Evolutionary conservation across 2,113 vertebrate genomes (phyloP), one percentile per base, ranked within the genome.

Genomic region (Eolophus roseicapilla): DNA sequence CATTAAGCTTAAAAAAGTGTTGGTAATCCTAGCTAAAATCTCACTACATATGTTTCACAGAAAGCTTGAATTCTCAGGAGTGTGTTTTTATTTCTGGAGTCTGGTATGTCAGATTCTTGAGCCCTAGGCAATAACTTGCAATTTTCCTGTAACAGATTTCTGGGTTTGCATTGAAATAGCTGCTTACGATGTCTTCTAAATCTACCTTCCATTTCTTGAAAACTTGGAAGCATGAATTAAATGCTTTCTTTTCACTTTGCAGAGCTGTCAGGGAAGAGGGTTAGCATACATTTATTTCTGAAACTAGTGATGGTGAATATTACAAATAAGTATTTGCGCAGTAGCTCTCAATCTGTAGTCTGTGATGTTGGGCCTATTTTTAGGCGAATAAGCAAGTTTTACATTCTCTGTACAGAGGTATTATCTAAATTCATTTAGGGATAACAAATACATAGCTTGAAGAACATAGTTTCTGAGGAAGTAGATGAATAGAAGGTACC

Each of bases 121-220:
- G 79, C 84, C 90, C n/a, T 31, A 95, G 82, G 64, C 77, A 86
- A 41, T 63, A 93, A 77, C 28, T 78, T 86, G 65, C 76, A 88
- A 64, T 94, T 90, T 95, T 94, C 29, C 17, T 0, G 0, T 75
- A 90, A 88, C 31, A 91, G 20, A 69, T 82, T 93, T 91, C 64
- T 83, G 31, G 7, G 19, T 74, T 94, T 93, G 46, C 50, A 75
- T 7, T 77, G 64, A 92, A 96, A 90, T 64, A 76, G 39, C 73
- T 86, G 50, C 68, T 92, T 86, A 41, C 33, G 17, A 4, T 68
- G n/a, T 75, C 60, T 94, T 95, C 57, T 67, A 88, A 93, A 78
- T 52, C 82, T 52, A 37, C 57, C 10, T 65, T 68, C 35, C 24
- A 60, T 68, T 92, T 84, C 35, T 43, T 67, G 59, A 74, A 95